Percentiles rank a stretch among this genome's conserved stretches.
These are phyloP conservation scores for Chalcosyrphus nemorum DNA, from an alignment of 2,888 invertebrate species.

Conservation along the genomic window DNA sequence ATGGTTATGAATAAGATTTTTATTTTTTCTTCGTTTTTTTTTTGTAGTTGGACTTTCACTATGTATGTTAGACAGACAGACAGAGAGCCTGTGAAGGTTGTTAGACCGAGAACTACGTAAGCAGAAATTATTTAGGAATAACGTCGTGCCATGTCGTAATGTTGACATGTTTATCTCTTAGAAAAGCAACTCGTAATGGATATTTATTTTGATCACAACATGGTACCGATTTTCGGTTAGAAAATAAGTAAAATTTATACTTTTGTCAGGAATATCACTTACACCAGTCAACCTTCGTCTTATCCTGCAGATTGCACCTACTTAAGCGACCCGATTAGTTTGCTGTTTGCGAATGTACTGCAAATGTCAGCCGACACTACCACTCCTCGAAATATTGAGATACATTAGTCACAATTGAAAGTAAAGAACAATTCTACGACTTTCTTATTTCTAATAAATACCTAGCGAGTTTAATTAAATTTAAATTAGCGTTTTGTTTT, in stretches of 20 bases:
- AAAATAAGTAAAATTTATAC: too few species aligned
- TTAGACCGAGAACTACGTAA: constrained; percentile 7
- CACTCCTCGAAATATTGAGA: not conserved
- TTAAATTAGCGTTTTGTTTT: not conserved
- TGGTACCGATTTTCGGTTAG: too few species aligned
- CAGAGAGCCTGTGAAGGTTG: constrained; percentile 8
- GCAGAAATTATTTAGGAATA: constrained; percentile 9
- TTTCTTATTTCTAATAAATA: not conserved
- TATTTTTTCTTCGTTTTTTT: not conserved
- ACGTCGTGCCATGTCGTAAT: not conserved
- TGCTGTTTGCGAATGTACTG: not conserved
- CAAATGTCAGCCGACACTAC: not conserved
- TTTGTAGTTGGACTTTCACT: constrained; percentile 51
- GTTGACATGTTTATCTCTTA: constrained; percentile 1
- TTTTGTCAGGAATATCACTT: too few species aligned
- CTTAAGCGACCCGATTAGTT: not conserved
- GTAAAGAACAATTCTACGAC: not conserved
- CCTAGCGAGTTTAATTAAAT: not conserved
- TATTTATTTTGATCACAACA: too few species aligned
- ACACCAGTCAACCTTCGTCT: too few species aligned
- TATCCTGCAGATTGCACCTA: not conserved
- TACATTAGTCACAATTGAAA: not conserved
- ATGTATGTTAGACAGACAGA: constrained; percentile 2
- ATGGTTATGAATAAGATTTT: constrained; percentile 10
- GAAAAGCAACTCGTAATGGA: too few species aligned